A percentile compares a stretch with the other conserved stretches of the same genome.
These are phyloP conservation scores for Archips xylosteana DNA, from an alignment of 2,888 invertebrate genomes.

Conservation along the genomic window DNA sequence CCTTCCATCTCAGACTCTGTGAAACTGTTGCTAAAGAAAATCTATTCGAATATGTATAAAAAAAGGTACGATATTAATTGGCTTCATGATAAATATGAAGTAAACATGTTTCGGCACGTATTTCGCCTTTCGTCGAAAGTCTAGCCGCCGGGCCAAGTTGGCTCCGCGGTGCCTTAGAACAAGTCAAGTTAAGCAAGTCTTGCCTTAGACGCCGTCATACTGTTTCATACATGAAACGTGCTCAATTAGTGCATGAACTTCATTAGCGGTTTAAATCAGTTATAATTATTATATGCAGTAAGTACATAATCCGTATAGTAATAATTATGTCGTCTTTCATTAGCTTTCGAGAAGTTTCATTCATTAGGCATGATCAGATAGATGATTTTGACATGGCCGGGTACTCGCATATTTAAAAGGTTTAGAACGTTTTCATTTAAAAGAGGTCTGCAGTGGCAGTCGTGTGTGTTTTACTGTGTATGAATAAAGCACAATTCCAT, in stretches of 20 bases:
- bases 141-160: slow-evolving; percentile 14
- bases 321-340: too few species aligned
- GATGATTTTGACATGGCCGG: too few species aligned
- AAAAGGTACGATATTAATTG: slow-evolving; percentile 16
- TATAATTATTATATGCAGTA: neutral
- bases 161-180: slow-evolving; percentile 24
- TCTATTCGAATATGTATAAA: neutral
- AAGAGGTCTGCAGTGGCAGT: too few species aligned
- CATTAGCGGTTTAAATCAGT: slow-evolving; percentile 30
- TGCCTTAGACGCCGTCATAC: slow-evolving; percentile 33
- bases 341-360: too few species aligned
- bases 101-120: slow-evolving; percentile 28
- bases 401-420: neutral
- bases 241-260: slow-evolving; percentile 31
- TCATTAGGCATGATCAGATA: too few species aligned
- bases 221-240: slow-evolving; percentile 35
- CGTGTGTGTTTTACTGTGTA: too few species aligned
- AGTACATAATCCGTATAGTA: neutral
- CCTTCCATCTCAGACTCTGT: neutral
- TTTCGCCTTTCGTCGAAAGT: slow-evolving; percentile 5
- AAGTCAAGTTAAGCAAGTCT: slow-evolving; percentile 38
- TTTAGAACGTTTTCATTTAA: neutral
- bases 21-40: neutral
- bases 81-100: slow-evolving; percentile 24
- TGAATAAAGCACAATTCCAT: too few species aligned